phyloP scores from a whole-genome alignment of 2,113 vertebrate species.

The Mirza zaza region DNA sequence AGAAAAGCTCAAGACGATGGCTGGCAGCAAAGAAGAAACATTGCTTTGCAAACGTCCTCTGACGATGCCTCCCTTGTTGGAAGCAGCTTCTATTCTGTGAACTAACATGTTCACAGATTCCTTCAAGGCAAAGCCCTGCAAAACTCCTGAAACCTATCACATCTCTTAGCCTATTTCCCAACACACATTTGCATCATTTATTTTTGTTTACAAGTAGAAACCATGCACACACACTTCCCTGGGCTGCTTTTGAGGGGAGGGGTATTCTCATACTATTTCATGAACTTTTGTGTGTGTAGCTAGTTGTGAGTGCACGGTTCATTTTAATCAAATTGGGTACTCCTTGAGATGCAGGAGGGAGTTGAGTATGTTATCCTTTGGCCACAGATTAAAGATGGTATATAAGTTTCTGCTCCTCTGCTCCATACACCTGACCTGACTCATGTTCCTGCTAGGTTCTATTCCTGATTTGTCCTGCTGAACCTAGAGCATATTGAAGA shows the following conservation, averaged over 20 bases:
- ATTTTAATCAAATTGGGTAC: neutral
- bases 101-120: no score
- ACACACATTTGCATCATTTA: neutral
- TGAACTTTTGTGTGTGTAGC: neutral
- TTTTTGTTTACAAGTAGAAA: neutral
- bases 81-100: no score
- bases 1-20: no score
- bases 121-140: no score
- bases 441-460: neutral
- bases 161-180: no score
- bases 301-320: neutral
- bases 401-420: neutral
- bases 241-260: neutral
- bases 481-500: neutral
- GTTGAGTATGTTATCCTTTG: neutral
- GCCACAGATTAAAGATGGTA: neutral
- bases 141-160: no score
- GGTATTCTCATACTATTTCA: neutral
- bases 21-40: no score
- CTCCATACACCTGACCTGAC: neutral
- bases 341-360: neutral
- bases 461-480: neutral
- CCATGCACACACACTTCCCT: neutral
- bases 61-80: no score
- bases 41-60: no score